Base-by-base conservation (phyloP, 2,888 invertebrate genomes). In the Scelioninae gen. 1 region DNA sequence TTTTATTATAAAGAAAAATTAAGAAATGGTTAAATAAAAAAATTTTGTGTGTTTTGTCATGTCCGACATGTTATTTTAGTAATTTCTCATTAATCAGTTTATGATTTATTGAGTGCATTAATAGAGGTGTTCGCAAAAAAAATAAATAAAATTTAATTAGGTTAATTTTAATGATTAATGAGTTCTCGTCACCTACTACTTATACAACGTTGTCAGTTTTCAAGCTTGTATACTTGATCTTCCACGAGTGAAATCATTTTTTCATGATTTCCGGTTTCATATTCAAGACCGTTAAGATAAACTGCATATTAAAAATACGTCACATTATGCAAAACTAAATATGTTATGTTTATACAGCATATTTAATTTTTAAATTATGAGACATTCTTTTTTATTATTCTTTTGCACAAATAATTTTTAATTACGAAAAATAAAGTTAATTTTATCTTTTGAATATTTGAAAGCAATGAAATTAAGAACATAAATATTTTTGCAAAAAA, bases 161-260 rank as follows among this genome's bases (percentile, higher is more conserved):
- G 40, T 38, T 40, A 23, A 38, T 40, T 40, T 16, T 6, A 23
- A 23, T 58, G 58, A 58, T 38, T 23, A 58, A 58, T 40, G 31
- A 34, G 38, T 16, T 40, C 58, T 40, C 58, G 23, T 58, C 58
- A 55, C 32, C 55, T 55, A 34, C 31, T 55, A 10, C 40, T 8
- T 40, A 16, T 38, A 58, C 40, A 40, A 11, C 11, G 58, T 58
- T 16, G 58, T 58, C 11, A 40, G 9, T 58, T 58, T 40, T 58
- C 58, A 58, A 38, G 40, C 40, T 58, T 40, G 23, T 58, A 58
- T 40, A 58, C 58, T 40, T 58, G 58, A 58, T 58, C 58, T 40
- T 40, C 16, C 31, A 31, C 13, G 11, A 53, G 11, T 6, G 32
- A 10, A 15, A 34, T 56, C 23, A 8, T 40, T 16, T 40, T 58